Base-by-base conservation (phyloP, 2,888 invertebrate genomes). In the Chrysotoxum bicinctum region DNA sequence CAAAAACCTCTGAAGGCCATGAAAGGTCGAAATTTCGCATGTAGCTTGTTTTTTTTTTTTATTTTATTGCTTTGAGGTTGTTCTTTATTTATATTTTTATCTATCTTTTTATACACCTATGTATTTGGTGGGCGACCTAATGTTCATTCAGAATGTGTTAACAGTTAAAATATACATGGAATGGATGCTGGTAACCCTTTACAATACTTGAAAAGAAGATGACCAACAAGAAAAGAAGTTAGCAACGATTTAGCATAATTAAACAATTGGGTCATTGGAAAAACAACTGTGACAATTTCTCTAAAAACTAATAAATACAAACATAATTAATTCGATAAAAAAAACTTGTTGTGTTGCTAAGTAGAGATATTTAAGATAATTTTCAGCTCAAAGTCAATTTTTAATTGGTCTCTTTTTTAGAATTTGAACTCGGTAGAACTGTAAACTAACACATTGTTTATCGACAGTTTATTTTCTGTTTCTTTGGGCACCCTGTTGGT, bases 1-100 rank as follows among this genome's bases (percentile, higher is more conserved):
- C 78, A 83, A 83, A 83, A 78, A 83, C 54, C 54, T 79, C 79
- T 83, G 83, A 83, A 83, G 83, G 83, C 83, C 83, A 83, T 78
- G 83, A 79, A 83, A 83, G 83, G 83, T 83, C 83, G 83, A 58
- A 83, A 74, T 79, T 83, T 83, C 74, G 74, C 79, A 83, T 70
- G 62, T 50, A 35, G 30, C 35, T 66, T 48, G 3, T 14, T 58
- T 56, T 64, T 64, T 66, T 43, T 64, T 69, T 58, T 10, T 4
- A 10, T 56, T 43, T 21, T 37, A 64, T 21, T 64, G 62, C 56
- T 81, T 54, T 72, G 30, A 52, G 48, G 40, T 68, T 73, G 12
- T 76, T 70, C 16, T 50, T 56, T 43, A 16, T 66, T 35, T 66
- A 26, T 19, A 45, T 8, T 56, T 70, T 43, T 66, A 14, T 58